Conservation (phyloP, 2,113 vertebrate genomes). For the Fukomys damarensis region DNA sequence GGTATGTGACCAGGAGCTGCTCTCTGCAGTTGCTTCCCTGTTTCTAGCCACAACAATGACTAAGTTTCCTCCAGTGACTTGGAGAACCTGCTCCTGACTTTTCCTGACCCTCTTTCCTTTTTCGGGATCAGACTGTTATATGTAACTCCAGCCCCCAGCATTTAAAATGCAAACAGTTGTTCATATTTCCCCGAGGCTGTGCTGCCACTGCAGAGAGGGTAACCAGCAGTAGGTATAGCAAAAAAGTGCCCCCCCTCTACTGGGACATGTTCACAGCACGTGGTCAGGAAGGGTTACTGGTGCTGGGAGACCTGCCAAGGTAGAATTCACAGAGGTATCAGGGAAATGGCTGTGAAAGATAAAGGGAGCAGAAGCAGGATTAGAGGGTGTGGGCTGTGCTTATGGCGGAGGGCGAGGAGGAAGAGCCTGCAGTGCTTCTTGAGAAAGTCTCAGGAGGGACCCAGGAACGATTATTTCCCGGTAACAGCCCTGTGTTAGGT, state of each 20-base stretch:
- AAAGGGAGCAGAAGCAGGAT: not conserved
- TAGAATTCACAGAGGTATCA: not conserved
- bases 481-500: not conserved
- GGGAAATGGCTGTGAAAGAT: not conserved
- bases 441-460: not conserved
- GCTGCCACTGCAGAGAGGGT: not conserved
- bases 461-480: not conserved
- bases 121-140: not conserved
- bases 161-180: not conserved
- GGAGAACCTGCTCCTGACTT: not conserved
- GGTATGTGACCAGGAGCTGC: slow-evolving; percentile 84
- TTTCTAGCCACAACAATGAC: not conserved
- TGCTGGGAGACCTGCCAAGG: not conserved
- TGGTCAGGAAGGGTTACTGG: not conserved
- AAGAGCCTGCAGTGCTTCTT: not conserved
- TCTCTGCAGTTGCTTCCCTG: not conserved
- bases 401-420: not conserved
- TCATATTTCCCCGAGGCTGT: not conserved
- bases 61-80: not conserved
- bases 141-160: not conserved
- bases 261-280: not conserved
- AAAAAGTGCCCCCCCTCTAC: not conserved
- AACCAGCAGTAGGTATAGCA: not conserved
- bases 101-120: not conserved
- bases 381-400: not conserved